Conservation (phyloP, 2,113 vertebrate species). For the Pterocles orientalis region DNA sequence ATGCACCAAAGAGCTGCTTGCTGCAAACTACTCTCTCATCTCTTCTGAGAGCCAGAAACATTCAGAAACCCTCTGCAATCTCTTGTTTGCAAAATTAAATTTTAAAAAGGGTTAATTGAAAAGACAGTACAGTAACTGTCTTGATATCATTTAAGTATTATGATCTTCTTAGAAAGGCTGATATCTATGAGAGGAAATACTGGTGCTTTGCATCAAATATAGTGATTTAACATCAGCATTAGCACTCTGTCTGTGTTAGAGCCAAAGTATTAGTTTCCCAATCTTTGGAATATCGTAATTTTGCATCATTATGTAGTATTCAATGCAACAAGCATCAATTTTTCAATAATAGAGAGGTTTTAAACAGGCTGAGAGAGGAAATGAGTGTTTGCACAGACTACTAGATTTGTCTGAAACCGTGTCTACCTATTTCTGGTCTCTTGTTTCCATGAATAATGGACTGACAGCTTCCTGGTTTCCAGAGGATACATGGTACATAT, state of each 20-base stretch:
- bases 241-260: not conserved
- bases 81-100: slow-evolving; percentile 12
- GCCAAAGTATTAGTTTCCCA: not conserved
- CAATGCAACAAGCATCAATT: slow-evolving; percentile 6
- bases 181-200: not conserved
- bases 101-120: not conserved
- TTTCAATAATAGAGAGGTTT: slow-evolving; percentile 51
- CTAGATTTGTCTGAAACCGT: slow-evolving; percentile 47
- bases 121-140: not conserved
- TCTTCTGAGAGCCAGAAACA: not conserved
- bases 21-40: not conserved
- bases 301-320: slow-evolving; percentile 16
- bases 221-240: slow-evolving; percentile 23
- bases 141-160: not conserved
- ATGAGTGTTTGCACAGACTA: slow-evolving; percentile 49
- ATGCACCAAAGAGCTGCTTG: not conserved
- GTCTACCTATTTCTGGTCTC: slow-evolving; percentile 60
- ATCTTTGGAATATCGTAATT: slow-evolving; percentile 30
- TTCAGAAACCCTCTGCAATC: not conserved
- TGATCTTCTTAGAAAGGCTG: slow-evolving; percentile 8
- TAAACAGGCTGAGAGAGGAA: slow-evolving; percentile 26
- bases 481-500: slow-evolving; percentile 9
- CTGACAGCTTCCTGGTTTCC: slow-evolving; percentile 39
- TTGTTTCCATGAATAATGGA: slow-evolving; percentile 66
- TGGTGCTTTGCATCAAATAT: not conserved